Evolutionary conservation across 2,113 vertebrate species (phyloP), one percentile per base, ranked within the genome.

Genomic region (Chamaea fasciata): DNA sequence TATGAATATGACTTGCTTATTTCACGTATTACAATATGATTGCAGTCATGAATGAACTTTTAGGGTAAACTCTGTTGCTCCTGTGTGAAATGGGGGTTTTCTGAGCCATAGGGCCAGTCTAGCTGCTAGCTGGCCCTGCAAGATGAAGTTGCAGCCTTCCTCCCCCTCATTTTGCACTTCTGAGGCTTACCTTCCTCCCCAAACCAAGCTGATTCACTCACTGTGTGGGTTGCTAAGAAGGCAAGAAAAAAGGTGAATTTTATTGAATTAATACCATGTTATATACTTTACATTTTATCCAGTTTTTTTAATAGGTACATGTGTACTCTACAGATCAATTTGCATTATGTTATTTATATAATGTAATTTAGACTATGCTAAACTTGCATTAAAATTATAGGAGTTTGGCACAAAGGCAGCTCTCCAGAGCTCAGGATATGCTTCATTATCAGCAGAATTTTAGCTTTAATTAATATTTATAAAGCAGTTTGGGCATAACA

Each of bases 381-480:
- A 77, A 77, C 31, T 53, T 39, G 1, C 19, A 80, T 49, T 62
- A 73, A 37, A 78, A 50, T 71, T 21, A 22, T 56, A 30, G 28
- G 35, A 39, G 9, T 39, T 46, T 68, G 13, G 24, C 39, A 68
- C 14, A 81, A 46, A 21, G 10, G 13, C 26, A 95, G 8, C 22
- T 79, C 37, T 76, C 67, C 57, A 88, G 83, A 86, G 16, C 35
- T 83, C 67, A 75, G 28, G 20, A 70, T 55, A 12, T 37, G 20
- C 24, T 83, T 70, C 23, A 44, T 52, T 73, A 52, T 83, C 59
- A 87, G 37, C 33, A 77, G 18, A 73, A 49, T 60, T 92, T 95
- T 69, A 56, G 18, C 24, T 83, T 91, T 84, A 44, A 65, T 95
- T 74, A 91, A 44, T 95, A 77, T 95, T 91, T 86, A 86, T 71